Evolutionary conservation across 2,888 invertebrate species (phyloP).

Genomic region (Microdon myrmicae): DNA sequence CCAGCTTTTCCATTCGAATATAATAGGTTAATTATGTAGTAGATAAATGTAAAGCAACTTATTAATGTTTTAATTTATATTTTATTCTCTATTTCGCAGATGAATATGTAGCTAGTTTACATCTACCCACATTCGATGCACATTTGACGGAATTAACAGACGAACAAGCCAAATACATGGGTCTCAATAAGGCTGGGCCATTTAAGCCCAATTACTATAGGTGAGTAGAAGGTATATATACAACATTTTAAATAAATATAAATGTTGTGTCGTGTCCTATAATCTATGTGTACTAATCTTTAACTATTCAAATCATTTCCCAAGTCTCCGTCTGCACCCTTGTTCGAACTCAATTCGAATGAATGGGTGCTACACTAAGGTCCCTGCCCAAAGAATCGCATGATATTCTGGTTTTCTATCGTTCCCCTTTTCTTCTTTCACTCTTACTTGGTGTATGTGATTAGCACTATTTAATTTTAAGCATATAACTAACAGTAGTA

Average conservation of each 20-base stretch:
- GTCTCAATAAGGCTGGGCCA: conserved; percentile 96
- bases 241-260: conserved; percentile 27
- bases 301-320: not conserved
- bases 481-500: too few relatives aligned
- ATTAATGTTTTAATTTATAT: not conserved
- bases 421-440: conserved; percentile 3
- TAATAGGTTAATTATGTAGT: too few relatives aligned
- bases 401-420: not conserved
- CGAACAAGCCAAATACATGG: conserved; percentile 97
- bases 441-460: too few relatives aligned
- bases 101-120: conserved; percentile 97
- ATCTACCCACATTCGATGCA: conserved; percentile 96
- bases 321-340: not conserved
- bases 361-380: not conserved
- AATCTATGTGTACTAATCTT: not conserved
- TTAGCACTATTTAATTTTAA: too few relatives aligned
- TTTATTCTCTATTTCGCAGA: conserved; percentile 68
- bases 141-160: conserved; percentile 95
- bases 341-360: not conserved
- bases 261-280: conserved; percentile 26
- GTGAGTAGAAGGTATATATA: conserved; percentile 67
- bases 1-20: too few relatives aligned
- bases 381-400: not conserved
- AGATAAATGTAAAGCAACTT: too few relatives aligned
- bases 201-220: conserved; percentile 99